Evolutionary conservation across 2,113 vertebrate genomes (phyloP), one percentile per base, ranked within the genome.

Genomic region (Corvus moneduloides): DNA sequence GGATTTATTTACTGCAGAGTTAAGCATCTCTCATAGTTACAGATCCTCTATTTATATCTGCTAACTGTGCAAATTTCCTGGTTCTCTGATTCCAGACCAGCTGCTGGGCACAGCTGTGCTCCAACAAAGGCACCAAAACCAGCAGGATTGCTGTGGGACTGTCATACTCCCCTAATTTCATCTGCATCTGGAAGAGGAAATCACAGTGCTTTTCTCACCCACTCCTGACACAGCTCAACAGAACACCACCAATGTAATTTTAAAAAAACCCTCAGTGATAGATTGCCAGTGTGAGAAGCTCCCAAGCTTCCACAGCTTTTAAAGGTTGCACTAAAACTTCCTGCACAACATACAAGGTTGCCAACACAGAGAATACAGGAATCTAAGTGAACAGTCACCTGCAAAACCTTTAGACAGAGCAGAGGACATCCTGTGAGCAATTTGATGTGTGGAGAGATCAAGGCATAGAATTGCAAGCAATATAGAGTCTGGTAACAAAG

Each of bases 101-200:
- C 97, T 98, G 97, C 97, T 81, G 84, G 96, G 91, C 94, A 94
- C 98, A 98, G 97, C 97, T 97, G 97, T 89, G 91, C 94, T 88
- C 52, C 89, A 95, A 97, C 95, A 97, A 97, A 97, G 72, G 77
- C 94, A 97, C 37, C 73, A 72, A 92, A 89, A 89, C 88, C 93
- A 93, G 92, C 83, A 95, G 94, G 86, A 92, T 84, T 89, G 90
- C 90, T 93, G 49, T 12, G 2, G 94, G 69, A 89, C 86, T 92
- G 77, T 94, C 73, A 90, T 54, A 90, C 41, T 95, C 95, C 52
- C 88, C 93, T 90, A 54, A 97, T 90, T 96, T 94, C 93, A 95
- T 74, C 73, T 1, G 49, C 85, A 94, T 94, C 93, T 96, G 88
- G 85, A 91, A 93, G 55, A 93, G 67, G 84, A 96, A 95, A 87